Percentiles rank a stretch among this genome's conserved stretches.
These are phyloP conservation scores for Patiria pectinifera DNA, from an alignment of 53 echinoderm and acorn worm genomes.

Conservation along the genomic window DNA sequence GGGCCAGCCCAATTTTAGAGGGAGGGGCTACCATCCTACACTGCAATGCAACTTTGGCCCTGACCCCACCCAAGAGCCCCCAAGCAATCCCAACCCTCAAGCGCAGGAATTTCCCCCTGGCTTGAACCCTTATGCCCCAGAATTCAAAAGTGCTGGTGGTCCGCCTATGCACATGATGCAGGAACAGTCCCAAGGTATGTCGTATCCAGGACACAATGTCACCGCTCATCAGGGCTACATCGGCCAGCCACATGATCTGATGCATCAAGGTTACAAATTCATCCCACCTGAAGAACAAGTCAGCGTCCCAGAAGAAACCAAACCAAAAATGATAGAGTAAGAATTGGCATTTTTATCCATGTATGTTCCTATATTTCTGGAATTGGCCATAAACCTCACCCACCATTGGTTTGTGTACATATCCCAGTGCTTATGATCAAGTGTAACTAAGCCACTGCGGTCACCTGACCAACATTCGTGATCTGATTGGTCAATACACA, in stretches of 20 bases:
- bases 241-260: slow-evolving; percentile 2
- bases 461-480: too few relatives aligned
- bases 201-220: not conserved
- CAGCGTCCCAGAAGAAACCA: not conserved
- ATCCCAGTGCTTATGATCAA: too few relatives aligned
- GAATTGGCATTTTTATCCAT: not conserved
- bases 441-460: too few relatives aligned
- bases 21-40: not conserved
- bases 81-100: not conserved
- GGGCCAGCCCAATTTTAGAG: not conserved
- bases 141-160: not conserved
- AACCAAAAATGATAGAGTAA: slow-evolving; percentile 10
- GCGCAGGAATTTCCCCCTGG: not conserved
- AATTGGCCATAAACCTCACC: too few relatives aligned
- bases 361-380: too few relatives aligned
- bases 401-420: too few relatives aligned
- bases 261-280: not conserved
- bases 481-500: too few relatives aligned
- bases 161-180: not conserved
- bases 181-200: not conserved
- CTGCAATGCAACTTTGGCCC: not conserved
- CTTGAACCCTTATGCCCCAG: not conserved
- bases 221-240: not conserved
- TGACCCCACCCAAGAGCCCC: not conserved
- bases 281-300: not conserved